Base-by-base conservation (phyloP, 1,140 invertebrate genomes). In the Drosophila mojavensis region DNA sequence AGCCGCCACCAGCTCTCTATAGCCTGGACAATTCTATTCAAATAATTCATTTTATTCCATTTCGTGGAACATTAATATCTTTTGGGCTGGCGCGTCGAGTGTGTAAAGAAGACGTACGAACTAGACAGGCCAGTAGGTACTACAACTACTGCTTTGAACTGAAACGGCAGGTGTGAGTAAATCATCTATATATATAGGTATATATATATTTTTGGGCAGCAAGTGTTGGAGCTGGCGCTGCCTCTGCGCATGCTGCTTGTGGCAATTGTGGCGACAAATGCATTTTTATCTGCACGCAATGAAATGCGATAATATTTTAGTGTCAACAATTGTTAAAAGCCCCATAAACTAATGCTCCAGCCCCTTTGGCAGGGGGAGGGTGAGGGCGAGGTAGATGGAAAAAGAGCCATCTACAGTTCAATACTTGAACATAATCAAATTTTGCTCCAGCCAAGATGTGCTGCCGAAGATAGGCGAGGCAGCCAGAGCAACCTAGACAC, bases 301-400 rank as follows among this genome's bases (percentile, higher is more conserved):
- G 89, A 91, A 91, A 90, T 90, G 82, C 85, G 82, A 91, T 91
- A 91, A 91, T 91, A 91, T 91, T 91, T 91, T 90, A 91, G 82
- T 91, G 90, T 91, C 90, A 91, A 91, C 89, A 91, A 91, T 91
- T 91, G 90, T 91, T 91, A 91, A 85, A 91, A 91, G 81, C 69
- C 79, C 81, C 91, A 91, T 91, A 91, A 91, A 91, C 88, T 89
- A 91, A 88, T 84, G 83, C 91, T 75, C 36, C 41, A 33, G 63
- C 51, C 51, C 51, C 51, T 53, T 15, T 36, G 15, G 28, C 15
- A 20, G 47, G 60, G 60, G 28, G 10, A n/a, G 1, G 36, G 28
- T 36, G 17, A 24, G 20, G 20, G 20, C 1, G 20, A 24, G 20
- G 20, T 2, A 33, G 33, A 24, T 10, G 30, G 43, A 50, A 75